Evolutionary conservation across 2,797 vertebrate species (phyloP), one percentile per base, ranked within the genome.

Genomic region (Threskiornis aethiopicus): DNA sequence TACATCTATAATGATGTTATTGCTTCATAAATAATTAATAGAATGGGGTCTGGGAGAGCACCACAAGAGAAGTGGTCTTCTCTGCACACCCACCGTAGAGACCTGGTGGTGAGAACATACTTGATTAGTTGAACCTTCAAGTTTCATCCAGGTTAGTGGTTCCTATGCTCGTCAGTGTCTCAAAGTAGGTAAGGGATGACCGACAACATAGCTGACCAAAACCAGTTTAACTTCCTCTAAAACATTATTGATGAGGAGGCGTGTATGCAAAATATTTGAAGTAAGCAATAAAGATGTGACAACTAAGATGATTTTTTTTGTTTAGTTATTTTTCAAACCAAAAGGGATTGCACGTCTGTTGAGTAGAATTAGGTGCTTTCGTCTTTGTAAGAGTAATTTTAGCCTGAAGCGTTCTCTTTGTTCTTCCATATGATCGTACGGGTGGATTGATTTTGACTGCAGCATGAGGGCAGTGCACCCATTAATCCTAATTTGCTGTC

Each of bases 381-480:
- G 4, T 88, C 86, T 93, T 95, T 93, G 65, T 76, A 89, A 91
- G 82, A 93, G 78, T 87, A 73, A 42, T 69, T 92, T 83, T 90
- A 94, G 64, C 94, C 91, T 86, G 66, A 76, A 95, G 92, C 91
- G 24, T 91, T 88, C 72, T 65, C 77, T 95, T 96, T 93, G 70
- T 95, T 96, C 59, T 92, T 97, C 73, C 44, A 6, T 91, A 37
- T 92, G 75, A 80, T 93, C 65, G 7, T 85, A 84, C 73, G 81
- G 39, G 61, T 78, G 72, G 55, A 97, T 97, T 95, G 95, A 95
- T 97, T 97, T 97, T 96, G 54, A 72, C 58, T 86, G 61, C 81
- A 91, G 29, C 77, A 77, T 72, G 52, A 96, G 66, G 49, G 52
- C 80, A 83, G 28, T 44, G 52, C 91, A 90, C 81, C 71, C 73